Percentiles rank a stretch among this genome's conserved stretches.
Evolutionary conservation across 2,888 invertebrate genomes (phyloP).

Genomic region (Conops quadrifasciatus): DNA sequence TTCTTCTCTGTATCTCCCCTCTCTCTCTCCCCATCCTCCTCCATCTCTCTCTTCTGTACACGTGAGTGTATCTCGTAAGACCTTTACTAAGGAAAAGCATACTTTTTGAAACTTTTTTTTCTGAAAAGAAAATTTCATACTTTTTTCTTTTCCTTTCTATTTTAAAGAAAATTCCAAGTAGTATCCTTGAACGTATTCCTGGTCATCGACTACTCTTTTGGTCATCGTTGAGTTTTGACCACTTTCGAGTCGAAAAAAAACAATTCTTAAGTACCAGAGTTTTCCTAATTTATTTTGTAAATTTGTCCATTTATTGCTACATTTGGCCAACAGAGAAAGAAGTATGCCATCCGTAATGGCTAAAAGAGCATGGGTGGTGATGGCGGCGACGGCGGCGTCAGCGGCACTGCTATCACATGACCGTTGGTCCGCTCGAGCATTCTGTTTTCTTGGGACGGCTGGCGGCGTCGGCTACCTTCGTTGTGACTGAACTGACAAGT

Average conservation of each 20-base stretch:
- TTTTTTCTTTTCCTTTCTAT: too few species aligned
- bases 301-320: constrained; percentile 20
- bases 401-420: neutral
- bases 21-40: neutral
- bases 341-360: neutral
- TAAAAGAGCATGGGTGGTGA: neutral
- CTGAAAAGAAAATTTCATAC: too few species aligned
- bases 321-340: neutral
- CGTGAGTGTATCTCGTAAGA: too few species aligned
- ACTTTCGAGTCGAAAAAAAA: neutral
- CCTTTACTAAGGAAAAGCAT: too few species aligned
- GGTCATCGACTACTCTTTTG: neutral
- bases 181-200: neutral
- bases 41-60: neutral
- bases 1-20: neutral
- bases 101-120: too few species aligned
- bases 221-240: neutral
- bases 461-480: neutral
- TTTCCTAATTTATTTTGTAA: constrained; percentile 17
- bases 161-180: neutral
- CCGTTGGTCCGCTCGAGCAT: neutral
- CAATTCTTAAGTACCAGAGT: neutral
- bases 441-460: neutral
- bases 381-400: neutral
- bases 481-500: constrained; percentile 26